Evolutionary conservation across 2,797 vertebrate genomes (phyloP).

Genomic region (Anguilla anguilla): DNA sequence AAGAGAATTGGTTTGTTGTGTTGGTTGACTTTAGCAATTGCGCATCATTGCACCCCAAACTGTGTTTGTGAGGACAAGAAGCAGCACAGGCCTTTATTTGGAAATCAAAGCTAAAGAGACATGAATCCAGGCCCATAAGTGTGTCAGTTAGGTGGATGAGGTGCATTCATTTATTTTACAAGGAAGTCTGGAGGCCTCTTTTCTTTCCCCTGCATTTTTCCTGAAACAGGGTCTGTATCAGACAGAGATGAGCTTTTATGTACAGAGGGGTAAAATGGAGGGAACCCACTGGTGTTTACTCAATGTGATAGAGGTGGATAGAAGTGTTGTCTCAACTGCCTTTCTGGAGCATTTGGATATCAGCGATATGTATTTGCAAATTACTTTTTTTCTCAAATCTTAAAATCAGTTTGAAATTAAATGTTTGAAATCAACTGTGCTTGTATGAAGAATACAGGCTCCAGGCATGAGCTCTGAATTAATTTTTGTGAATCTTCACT

Average conservation of each 20-base stretch:
- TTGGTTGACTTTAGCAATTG: too few relatives aligned
- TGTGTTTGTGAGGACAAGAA: not conserved
- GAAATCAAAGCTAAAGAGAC: not conserved
- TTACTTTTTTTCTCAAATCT: too few relatives aligned
- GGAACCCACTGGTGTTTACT: not conserved
- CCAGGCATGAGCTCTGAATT: not conserved
- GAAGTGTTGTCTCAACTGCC: not conserved
- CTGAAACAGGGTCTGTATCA: not conserved
- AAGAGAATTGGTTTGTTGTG: not conserved
- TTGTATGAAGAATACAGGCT: not conserved
- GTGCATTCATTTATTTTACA: slow-evolving; percentile 34
- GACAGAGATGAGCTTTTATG: not conserved
- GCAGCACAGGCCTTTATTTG: not conserved
- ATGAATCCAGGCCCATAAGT: not conserved
- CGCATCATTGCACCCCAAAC: not conserved
- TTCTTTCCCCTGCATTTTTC: not conserved
- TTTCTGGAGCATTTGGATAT: not conserved
- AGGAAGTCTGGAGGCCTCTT: not conserved
- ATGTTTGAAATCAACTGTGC: not conserved
- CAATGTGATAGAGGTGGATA: not conserved
- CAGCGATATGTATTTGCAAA: not conserved
- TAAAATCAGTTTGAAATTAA: not conserved
- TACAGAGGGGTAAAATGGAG: not conserved
- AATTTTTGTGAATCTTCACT: not conserved
- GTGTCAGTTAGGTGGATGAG: slow-evolving; percentile 17